Evolutionary conservation across 2,888 invertebrate genomes (phyloP), one percentile per base, ranked within the genome.

Genomic region (Epistrophe grossulariae): DNA sequence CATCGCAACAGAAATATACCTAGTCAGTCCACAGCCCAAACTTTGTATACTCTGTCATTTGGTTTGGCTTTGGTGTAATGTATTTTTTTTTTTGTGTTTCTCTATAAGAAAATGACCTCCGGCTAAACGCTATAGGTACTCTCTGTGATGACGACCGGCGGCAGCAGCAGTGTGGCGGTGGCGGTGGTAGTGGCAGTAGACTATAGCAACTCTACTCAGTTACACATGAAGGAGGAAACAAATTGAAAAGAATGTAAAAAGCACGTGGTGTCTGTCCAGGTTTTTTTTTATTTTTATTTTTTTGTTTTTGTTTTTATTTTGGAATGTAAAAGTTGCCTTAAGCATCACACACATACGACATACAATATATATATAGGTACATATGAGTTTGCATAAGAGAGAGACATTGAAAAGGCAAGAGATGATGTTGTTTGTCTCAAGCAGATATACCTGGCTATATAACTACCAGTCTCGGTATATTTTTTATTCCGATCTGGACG

Each of bases 201-300:
- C 66, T 31, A 48, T 48, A 62, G 43, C 28, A 52, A 55, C n/a
- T 70, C 40, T 68, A 68, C 72, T 71, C 57, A 83, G 71, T 76
- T 83, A 87, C 71, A 83, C 71, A 66, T 71, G 66, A 40, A 60
- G 60, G 64, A 74, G 43, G 64, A 79, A 72, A 70, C 71, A 72
- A 79, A 79, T 87, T 82, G 76, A 79, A 87, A 83, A 79, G 74
- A 79, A 76, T 83, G 60, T 83, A 72, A 60, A 84, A 87, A 87
- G 66, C 87, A 87, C 87, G 87, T 87, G 87, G 83, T 66, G 83
- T 82, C 74, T 87, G 82, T 59, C 48, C 52, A 82, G 74, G 43
- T 45, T 77, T 72, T 66, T 60, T 60, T 35, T 11, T 24, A n/a
- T 24, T 24, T 24, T 24, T 24, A 2, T 1, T 59, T 57, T 31